These are phyloP conservation scores for Hylia prasina DNA, from an alignment of 2,113 vertebrate genomes.

Conservation along the genomic window DNA sequence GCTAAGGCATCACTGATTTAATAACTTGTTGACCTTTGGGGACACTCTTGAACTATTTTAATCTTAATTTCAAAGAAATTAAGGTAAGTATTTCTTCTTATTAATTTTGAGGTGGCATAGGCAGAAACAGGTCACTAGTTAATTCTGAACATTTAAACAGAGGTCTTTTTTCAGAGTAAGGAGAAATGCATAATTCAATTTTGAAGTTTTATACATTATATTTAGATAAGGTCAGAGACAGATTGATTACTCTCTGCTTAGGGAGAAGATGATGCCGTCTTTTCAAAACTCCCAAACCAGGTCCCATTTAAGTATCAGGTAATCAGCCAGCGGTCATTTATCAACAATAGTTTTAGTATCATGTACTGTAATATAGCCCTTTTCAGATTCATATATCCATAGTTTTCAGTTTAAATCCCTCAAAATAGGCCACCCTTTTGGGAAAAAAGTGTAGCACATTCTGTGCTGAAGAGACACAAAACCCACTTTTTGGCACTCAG, in stretches of 20 bases:
- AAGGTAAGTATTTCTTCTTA: neutral
- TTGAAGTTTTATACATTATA: neutral
- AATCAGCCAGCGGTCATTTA: neutral
- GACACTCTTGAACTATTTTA: neutral
- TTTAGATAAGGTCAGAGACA: neutral
- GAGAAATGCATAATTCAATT: neutral
- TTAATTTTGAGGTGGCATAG: neutral
- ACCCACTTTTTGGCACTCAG: neutral
- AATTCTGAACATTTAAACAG: neutral
- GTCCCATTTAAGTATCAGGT: neutral
- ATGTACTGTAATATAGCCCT: neutral
- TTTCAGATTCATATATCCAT: neutral
- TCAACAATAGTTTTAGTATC: neutral
- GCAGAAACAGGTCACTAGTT: neutral
- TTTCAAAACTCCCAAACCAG: neutral
- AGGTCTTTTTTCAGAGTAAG: neutral
- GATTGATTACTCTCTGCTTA: neutral
- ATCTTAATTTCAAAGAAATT: neutral
- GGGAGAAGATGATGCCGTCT: rapidly evolving
- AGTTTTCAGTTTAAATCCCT: neutral
- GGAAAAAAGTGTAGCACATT: neutral
- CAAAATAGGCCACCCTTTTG: neutral
- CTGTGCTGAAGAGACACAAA: neutral
- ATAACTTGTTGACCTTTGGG: neutral
- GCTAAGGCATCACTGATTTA: neutral